phyloP scores from a whole-genome alignment of 2,888 invertebrate genomes.

The Ypsolopha sequella region DNA sequence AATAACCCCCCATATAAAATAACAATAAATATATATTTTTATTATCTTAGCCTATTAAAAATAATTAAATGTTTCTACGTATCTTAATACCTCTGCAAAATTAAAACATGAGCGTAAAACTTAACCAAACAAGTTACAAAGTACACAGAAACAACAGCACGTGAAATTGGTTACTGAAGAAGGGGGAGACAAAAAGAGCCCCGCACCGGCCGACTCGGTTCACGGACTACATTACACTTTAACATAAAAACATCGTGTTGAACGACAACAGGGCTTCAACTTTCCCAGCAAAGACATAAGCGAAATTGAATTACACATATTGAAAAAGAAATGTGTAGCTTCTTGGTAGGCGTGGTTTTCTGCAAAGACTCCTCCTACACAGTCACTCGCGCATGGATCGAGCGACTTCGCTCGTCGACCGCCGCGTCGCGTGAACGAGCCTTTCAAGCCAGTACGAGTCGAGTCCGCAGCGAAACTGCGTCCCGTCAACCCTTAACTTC shows the following conservation, averaged over 20 bases:
- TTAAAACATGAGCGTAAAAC: not conserved
- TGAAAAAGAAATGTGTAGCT: slow-evolving; percentile 71
- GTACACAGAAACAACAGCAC: slow-evolving; percentile 45
- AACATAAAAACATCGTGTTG: slow-evolving; percentile 70
- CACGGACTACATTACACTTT: slow-evolving; percentile 69
- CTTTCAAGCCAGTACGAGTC: slow-evolving; percentile 10
- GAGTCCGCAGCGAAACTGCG: slow-evolving; percentile 32
- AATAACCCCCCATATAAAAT: no score
- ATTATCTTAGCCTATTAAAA: no score
- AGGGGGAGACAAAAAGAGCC: slow-evolving; percentile 50
- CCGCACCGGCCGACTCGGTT: slow-evolving; percentile 55
- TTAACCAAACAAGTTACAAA: not conserved
- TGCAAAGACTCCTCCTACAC: slow-evolving; percentile 57
- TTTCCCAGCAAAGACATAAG: slow-evolving; percentile 71
- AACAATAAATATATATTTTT: no score
- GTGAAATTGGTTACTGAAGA: slow-evolving; percentile 49
- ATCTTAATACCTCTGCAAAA: no score
- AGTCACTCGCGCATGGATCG: slow-evolving; percentile 59
- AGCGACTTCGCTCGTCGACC: not conserved
- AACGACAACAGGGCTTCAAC: slow-evolving; percentile 70
- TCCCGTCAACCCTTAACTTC: slow-evolving; percentile 37
- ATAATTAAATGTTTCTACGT: no score
- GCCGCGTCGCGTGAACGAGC: slow-evolving; percentile 1
- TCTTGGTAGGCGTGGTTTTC: slow-evolving; percentile 67
- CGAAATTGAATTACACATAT: slow-evolving; percentile 72